Base-by-base conservation (phyloP, 1,140 invertebrate species). In the Drosophila lacteicornis region DNA sequence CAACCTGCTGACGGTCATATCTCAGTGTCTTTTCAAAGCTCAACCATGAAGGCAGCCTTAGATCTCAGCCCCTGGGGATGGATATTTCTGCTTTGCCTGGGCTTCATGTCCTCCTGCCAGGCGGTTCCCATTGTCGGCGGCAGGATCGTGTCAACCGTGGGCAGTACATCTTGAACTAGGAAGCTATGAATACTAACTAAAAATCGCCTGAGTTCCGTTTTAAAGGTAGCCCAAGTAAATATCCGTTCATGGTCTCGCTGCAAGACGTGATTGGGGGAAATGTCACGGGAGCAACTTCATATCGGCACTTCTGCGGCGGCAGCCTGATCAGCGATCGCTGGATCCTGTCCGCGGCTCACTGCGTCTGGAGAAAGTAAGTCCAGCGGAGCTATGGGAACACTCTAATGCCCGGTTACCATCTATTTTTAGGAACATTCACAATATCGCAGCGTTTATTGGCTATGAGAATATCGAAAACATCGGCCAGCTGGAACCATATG, bases 331-430 rank as follows among this genome's bases (percentile, higher is more conserved):
- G 73, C 47, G 65, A 82, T n/a, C 76, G 75, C 8, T 92, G 91
- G 91, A 92, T 92, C 19, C 40, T 92, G 9, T 79, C 79, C 15
- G 91, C 91, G 3, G 91, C 87, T 4, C 91, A 92, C 45, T 92
- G 91, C 55, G 58, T 91, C 9, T 92, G 91, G 83, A 61, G 75
- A 22, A 92, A 92, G 91, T 92, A 53, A 56, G 75, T 75, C 8
- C 0, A 2, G 6, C 15, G 5, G n/a, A 30, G 22, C 25, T 33
- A 9, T 22, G 2, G 3, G 12, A 55, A 15, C 51, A 38, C 17
- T 15, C 9, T 15, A 33, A 47, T n/a, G 46, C 4, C 43, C 6
- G 13, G 22, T 15, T 27, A 7, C 6, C 4, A 45, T 75, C 13
- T 51, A 19, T 22, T 33, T 53, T 55, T 69, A 91, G 88, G 53